phyloP scores from a whole-genome alignment of 2,113 vertebrate genomes.

The Phaethornis superciliosus region DNA sequence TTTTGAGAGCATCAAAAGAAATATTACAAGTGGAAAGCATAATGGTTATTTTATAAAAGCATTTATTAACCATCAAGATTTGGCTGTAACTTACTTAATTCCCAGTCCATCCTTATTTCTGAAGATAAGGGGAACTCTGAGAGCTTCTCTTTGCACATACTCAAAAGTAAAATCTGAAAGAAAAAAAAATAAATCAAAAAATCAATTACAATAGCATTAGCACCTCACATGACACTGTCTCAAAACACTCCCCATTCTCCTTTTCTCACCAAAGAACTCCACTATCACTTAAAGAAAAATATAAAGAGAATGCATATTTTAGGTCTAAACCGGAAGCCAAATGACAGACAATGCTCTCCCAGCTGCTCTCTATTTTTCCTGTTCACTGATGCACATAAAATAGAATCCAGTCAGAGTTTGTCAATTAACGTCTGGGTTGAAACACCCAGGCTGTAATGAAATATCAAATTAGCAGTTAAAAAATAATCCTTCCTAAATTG shows the following conservation, averaged over 20 bases:
- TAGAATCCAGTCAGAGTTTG: conserved; percentile 47
- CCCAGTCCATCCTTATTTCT: conserved; percentile 92
- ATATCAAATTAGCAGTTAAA: conserved; percentile 31
- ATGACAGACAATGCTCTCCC: conserved; percentile 54
- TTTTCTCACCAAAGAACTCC: conserved; percentile 18
- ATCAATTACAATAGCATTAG: conserved; percentile 13
- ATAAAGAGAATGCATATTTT: conserved; percentile 51
- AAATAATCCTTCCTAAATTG: not conserved
- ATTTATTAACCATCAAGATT: conserved; percentile 37
- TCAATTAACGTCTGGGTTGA: conserved; percentile 51
- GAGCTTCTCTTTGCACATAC: conserved; percentile 94
- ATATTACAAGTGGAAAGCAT: not conserved
- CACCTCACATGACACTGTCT: not conserved
- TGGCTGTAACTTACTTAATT: conserved; percentile 87
- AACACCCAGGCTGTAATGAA: conserved; percentile 40
- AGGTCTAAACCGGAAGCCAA: conserved; percentile 50
- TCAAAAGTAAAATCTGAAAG: conserved; percentile 94
- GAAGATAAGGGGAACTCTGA: conserved; percentile 91
- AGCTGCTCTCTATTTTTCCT: conserved; percentile 67
- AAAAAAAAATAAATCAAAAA: conserved; percentile 12
- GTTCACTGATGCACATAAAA: conserved; percentile 59
- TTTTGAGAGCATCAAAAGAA: conserved; percentile 46
- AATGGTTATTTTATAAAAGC: conserved; percentile 45
- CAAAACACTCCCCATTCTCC: not conserved
- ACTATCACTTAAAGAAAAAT: conserved; percentile 18